phyloP scores from a whole-genome alignment of 1,140 invertebrate species.

The Nebria ingens region DNA sequence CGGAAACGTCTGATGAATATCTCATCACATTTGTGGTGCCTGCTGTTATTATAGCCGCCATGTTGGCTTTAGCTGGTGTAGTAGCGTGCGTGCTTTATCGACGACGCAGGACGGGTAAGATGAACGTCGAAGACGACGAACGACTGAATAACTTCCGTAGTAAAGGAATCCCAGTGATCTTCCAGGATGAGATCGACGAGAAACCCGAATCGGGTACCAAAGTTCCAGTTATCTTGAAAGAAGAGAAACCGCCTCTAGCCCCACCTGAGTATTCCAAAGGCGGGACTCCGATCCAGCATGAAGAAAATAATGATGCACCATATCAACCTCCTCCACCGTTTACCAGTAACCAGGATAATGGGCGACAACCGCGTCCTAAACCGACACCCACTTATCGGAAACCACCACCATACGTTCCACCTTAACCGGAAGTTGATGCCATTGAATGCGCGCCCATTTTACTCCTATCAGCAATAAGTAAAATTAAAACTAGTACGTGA shows the following conservation, averaged over 20 bases:
- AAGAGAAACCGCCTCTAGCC: constrained; percentile 81
- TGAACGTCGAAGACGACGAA: constrained; percentile 70
- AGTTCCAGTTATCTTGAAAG: constrained; percentile 82
- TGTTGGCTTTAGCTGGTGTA: constrained; percentile 76
- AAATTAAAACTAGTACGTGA: neutral
- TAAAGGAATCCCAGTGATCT: constrained; percentile 89
- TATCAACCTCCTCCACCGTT: constrained; percentile 52
- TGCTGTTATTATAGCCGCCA: constrained; percentile 76
- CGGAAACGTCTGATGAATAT: constrained; percentile 59
- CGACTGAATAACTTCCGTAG: constrained; percentile 65
- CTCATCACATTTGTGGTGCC: constrained; percentile 85
- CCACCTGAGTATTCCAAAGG: constrained; percentile 62
- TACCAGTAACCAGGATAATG: constrained; percentile 40
- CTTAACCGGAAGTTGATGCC: constrained; percentile 48
- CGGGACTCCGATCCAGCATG: constrained; percentile 34
- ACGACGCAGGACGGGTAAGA: constrained; percentile 69
- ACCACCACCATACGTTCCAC: constrained; percentile 84
- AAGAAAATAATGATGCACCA: constrained; percentile 40
- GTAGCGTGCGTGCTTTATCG: constrained; percentile 84
- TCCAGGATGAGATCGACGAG: constrained; percentile 88
- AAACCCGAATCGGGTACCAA: constrained; percentile 79
- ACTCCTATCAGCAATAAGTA: neutral
- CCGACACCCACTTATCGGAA: constrained; percentile 79
- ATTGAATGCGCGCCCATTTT: constrained; percentile 9
- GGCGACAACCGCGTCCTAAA: constrained; percentile 62